Evolutionary conservation across 2,797 vertebrate species (phyloP), one percentile per base, ranked within the genome.

Genomic region (Furcifer pardalis): DNA sequence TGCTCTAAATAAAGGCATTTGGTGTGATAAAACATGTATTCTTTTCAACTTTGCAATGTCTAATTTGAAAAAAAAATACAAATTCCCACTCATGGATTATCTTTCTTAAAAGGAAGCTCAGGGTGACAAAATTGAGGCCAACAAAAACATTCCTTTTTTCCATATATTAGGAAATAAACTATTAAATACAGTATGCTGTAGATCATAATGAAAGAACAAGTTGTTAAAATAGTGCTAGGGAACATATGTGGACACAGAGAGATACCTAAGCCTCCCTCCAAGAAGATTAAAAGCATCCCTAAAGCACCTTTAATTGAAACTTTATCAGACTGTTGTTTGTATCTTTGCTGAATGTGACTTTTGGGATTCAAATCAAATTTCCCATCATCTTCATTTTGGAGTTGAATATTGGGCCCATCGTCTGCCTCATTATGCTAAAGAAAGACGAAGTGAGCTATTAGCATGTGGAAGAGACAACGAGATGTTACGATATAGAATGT

Each of bases 361-460:
- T 92, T 92, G 90, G 94, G 84, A 90, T 92, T 93, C 92, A 91
- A 84, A 95, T 96, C 94, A 95, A 75, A 91, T 95, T 95, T 96
- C 94, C 93, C 93, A 27, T 95, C 94, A 95, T 96, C 93, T 96
- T 96, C 94, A 94, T 96, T 96, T 95, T 95, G 86, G 52, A 1
- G 35, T 94, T 96, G 93, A 95, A 92, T 94, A 95, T 95, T 95
- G 94, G 62, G 95, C 96, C 92, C 90, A 93, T 92, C 93, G 90
- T 94, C 91, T 95, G 92, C 91, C 91, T 96, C 95, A 95, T 97
- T 97, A 96, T 94, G 87, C 94, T 93, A 95, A 95, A 95, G 94
- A 95, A 96, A 96, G 96, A 96, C 94, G 94, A 96, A 96, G 95
- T 91, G 94, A 95, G 96, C 94, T 94, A 96, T 97, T 97, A 97